These are phyloP conservation scores for Palythoa grandis DNA, from an alignment of 92 coral and sea anemone genomes.

Conservation along the genomic window DNA sequence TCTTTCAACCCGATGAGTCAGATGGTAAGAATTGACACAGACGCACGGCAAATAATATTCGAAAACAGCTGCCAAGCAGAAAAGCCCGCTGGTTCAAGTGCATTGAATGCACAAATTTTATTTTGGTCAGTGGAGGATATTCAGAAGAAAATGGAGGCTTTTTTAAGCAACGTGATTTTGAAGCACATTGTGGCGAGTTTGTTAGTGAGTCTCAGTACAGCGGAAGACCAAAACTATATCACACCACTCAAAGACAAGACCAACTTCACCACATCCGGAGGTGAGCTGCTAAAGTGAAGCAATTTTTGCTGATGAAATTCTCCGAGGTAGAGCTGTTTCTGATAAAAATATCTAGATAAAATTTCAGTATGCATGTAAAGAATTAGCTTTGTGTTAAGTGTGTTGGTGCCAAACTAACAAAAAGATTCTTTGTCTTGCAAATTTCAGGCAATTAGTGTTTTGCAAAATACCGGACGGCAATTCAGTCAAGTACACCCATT, in stretches of 20 bases:
- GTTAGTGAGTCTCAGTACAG: conserved; percentile 4
- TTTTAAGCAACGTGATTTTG: conserved; percentile 9
- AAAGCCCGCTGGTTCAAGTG: neutral
- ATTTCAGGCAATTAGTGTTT: conserved; percentile 36
- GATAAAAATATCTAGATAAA: neutral
- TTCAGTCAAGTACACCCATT: neutral
- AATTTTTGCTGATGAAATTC: neutral
- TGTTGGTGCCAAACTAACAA: conserved; percentile 30
- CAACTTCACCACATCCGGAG: conserved; percentile 47
- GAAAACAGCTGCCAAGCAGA: neutral
- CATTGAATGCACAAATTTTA: neutral
- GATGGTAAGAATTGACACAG: neutral
- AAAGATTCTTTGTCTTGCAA: conserved; percentile 36
- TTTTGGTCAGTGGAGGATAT: neutral
- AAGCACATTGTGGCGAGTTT: conserved; percentile 22
- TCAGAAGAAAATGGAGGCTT: conserved; percentile 16
- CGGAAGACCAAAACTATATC: conserved; percentile 32
- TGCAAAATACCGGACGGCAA: conserved; percentile 18
- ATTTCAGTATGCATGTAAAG: conserved; percentile 1
- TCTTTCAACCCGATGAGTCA: neutral
- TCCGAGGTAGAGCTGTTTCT: neutral
- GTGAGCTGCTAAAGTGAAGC: conserved; percentile 2
- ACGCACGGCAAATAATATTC: neutral
- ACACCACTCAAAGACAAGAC: conserved; percentile 32
- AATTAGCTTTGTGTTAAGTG: neutral